A percentile compares a stretch with the other conserved stretches of the same genome.
These are phyloP conservation scores for Drosophila hawaiiensis DNA, from an alignment of 2,888 invertebrate genomes.

Conservation along the genomic window DNA sequence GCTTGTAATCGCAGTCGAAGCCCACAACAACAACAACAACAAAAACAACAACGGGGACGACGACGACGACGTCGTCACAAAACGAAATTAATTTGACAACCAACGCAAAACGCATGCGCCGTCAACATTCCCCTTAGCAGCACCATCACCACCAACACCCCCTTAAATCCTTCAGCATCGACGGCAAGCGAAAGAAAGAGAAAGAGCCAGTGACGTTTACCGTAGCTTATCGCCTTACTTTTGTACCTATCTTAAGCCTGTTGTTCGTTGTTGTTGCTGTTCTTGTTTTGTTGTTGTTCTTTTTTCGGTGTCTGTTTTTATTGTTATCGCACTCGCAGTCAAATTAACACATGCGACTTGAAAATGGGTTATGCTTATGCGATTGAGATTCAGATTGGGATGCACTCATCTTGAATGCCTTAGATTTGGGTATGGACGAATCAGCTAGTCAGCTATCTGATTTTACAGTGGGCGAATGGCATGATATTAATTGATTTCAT, in stretches of 20 bases:
- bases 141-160: not conserved
- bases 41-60: slow-evolving; percentile 10
- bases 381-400: slow-evolving; percentile 17
- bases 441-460: slow-evolving; percentile 1
- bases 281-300: not conserved
- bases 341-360: slow-evolving; percentile 73
- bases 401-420: slow-evolving; percentile 35
- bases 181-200: slow-evolving; percentile 29
- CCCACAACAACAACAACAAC: not conserved
- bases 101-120: slow-evolving; percentile 79
- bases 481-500: not conserved
- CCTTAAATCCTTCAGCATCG: not conserved
- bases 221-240: slow-evolving; percentile 70
- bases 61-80: slow-evolving; percentile 62
- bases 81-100: slow-evolving; percentile 79
- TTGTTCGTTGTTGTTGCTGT: slow-evolving; percentile 47
- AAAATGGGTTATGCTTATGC: slow-evolving; percentile 65
- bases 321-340: slow-evolving; percentile 71
- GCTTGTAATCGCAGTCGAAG: slow-evolving; percentile 41
- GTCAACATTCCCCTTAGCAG: slow-evolving; percentile 49
- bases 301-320: slow-evolving; percentile 32
- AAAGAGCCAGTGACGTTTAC: slow-evolving; percentile 55
- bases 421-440: slow-evolving; percentile 14
- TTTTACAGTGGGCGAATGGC: not conserved
- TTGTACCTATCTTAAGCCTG: slow-evolving; percentile 72